phyloP scores from a whole-genome alignment of 2,888 invertebrate genomes.

The Ectemnius continuus region DNA sequence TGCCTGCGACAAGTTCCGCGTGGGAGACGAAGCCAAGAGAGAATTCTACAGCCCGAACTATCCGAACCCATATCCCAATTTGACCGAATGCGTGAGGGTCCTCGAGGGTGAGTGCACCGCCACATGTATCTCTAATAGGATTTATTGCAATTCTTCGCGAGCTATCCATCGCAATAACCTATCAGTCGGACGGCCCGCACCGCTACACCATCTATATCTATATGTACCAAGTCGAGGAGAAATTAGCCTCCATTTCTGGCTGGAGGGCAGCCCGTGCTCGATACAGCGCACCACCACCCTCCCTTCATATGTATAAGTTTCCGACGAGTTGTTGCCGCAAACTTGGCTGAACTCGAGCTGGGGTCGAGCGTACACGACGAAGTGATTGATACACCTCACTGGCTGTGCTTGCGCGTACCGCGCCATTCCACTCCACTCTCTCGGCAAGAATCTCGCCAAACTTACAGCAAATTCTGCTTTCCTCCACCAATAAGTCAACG shows the following conservation, averaged over 20 bases:
- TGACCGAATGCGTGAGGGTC: slow-evolving; percentile 83
- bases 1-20: slow-evolving; percentile 81
- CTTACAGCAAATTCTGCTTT: neutral
- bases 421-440: too few relatives aligned
- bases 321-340: slow-evolving; percentile 27
- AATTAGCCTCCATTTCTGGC: neutral
- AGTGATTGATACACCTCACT: slow-evolving; percentile 53
- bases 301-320: slow-evolving; percentile 52
- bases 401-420: slow-evolving; percentile 26
- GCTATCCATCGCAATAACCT: too few relatives aligned
- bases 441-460: slow-evolving; percentile 2
- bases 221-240: neutral
- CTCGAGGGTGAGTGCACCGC: slow-evolving; percentile 82
- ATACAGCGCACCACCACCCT: neutral
- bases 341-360: slow-evolving; percentile 32
- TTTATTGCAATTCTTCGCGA: too few relatives aligned
- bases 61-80: slow-evolving; percentile 84
- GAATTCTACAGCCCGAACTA: slow-evolving; percentile 86
- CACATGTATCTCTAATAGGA: too few relatives aligned
- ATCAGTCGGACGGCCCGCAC: too few relatives aligned
- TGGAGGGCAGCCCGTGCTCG: neutral
- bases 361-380: slow-evolving; percentile 7
- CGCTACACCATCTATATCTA: too few relatives aligned
- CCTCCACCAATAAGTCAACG: too few relatives aligned
- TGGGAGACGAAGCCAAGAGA: slow-evolving; percentile 80